A percentile compares a stretch with the other conserved stretches of the same genome.
These are phyloP conservation scores for Neodon shergylaensis DNA, from an alignment of 2,113 vertebrate genomes.

Conservation along the genomic window DNA sequence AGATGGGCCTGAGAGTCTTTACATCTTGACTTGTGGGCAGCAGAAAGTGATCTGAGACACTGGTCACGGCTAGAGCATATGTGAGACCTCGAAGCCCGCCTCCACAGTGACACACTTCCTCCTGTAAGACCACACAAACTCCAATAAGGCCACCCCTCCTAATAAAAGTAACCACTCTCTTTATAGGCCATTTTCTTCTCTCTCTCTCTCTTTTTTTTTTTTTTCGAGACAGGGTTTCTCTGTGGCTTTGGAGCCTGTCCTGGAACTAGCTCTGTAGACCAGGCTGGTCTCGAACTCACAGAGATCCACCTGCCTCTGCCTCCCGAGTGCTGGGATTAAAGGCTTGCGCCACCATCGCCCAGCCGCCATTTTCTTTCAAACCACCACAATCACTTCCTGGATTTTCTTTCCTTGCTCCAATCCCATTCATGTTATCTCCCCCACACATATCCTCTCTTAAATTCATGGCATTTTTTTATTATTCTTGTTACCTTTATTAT, in stretches of 20 bases:
- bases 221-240: no score
- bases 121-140: not conserved
- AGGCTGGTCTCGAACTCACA: no score
- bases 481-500: not conserved
- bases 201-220: no score
- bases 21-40: not conserved
- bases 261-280: no score
- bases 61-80: not conserved
- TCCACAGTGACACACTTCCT: not conserved
- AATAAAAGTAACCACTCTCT: not conserved
- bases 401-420: not conserved
- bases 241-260: no score
- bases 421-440: not conserved
- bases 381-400: not conserved
- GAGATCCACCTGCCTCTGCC: no score
- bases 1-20: not conserved
- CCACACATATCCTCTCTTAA: not conserved
- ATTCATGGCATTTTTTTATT: not conserved
- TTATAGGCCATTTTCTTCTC: not conserved
- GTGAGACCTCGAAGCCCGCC: not conserved
- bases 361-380: not conserved
- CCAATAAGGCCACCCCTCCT: not conserved
- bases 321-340: no score
- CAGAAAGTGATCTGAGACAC: not conserved
- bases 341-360: no score